Percentiles rank a stretch among this genome's conserved stretches.
These are phyloP conservation scores for Ceyx margarethae DNA, from an alignment of 2,113 vertebrate genomes.

Conservation along the genomic window DNA sequence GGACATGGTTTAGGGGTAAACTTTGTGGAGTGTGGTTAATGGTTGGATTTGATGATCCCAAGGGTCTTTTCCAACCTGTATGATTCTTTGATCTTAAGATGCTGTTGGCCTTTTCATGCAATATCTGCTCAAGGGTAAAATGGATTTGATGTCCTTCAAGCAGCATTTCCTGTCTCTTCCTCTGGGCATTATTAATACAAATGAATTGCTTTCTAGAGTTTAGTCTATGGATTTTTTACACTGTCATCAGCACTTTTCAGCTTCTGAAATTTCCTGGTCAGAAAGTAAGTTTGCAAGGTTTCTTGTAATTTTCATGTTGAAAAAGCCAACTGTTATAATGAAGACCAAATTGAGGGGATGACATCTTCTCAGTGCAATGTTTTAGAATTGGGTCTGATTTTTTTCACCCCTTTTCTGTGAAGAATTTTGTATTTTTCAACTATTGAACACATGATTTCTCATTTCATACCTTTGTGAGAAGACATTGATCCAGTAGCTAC, in stretches of 20 bases:
- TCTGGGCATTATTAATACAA: not conserved
- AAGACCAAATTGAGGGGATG: not conserved
- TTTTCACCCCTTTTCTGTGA: not conserved
- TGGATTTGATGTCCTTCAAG: not conserved
- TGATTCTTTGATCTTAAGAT: not conserved
- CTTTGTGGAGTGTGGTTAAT: too few species aligned
- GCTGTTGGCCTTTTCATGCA: not conserved
- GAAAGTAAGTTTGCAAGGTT: conserved; percentile 4
- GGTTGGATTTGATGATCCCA: too few species aligned
- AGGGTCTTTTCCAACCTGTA: too few species aligned
- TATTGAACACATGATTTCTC: not conserved
- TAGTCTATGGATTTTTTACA: not conserved
- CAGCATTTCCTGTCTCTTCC: not conserved
- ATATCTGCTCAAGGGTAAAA: conserved; percentile 6
- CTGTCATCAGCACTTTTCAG: not conserved
- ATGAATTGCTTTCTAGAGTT: conserved; percentile 21
- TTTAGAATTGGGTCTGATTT: not conserved
- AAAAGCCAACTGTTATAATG: not conserved
- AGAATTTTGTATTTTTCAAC: not conserved
- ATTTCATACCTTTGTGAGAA: not conserved
- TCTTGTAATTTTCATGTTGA: not conserved
- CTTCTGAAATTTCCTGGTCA: conserved; percentile 11
- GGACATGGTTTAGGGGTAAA: too few species aligned
- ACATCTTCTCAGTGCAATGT: not conserved
- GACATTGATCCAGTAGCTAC: not conserved